Percentiles rank a stretch among this genome's conserved stretches.
Evolutionary conservation across 2,888 invertebrate species (phyloP).

Genomic region (Lymantria monacha): DNA sequence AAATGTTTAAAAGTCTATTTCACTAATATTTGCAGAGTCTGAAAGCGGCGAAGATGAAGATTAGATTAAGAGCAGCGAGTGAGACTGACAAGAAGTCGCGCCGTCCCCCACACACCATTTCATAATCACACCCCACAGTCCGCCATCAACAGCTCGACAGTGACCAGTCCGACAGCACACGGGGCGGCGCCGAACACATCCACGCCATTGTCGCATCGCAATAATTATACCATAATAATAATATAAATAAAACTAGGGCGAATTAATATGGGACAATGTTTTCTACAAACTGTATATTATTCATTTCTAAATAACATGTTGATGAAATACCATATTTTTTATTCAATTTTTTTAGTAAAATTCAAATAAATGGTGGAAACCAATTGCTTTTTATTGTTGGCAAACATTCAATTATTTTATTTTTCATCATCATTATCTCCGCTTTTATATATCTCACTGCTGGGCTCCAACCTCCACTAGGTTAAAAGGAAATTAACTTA

Average conservation of each 20-base stretch:
- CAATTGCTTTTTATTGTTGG: slow-evolving; percentile 28
- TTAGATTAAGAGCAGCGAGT: slow-evolving; percentile 78
- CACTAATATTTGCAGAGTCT: slow-evolving; percentile 60
- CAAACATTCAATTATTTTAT: too few species aligned
- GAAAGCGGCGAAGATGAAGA: slow-evolving; percentile 80
- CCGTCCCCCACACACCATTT: slow-evolving; percentile 31
- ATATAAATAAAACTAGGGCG: slow-evolving; percentile 32
- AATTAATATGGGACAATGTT: slow-evolving; percentile 51
- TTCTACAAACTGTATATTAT: slow-evolving; percentile 76
- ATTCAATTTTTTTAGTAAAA: slow-evolving; percentile 82
- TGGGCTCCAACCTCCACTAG: too few species aligned
- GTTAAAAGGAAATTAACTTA: too few species aligned
- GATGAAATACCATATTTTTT: slow-evolving; percentile 81
- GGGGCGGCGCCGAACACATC: slow-evolving; percentile 25
- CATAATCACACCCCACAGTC: slow-evolving; percentile 24
- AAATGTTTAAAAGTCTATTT: too few species aligned
- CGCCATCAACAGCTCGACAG: slow-evolving; percentile 6
- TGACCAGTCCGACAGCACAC: slow-evolving; percentile 15
- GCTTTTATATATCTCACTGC: too few species aligned
- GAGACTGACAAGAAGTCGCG: slow-evolving; percentile 67
- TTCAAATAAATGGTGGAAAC: slow-evolving; percentile 79
- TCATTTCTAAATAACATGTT: slow-evolving; percentile 79
- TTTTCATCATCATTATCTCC: too few species aligned
- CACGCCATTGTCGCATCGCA: slow-evolving; percentile 32
- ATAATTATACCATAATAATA: slow-evolving; percentile 37